Evolutionary conservation across 2,113 vertebrate genomes (phyloP).

Genomic region (Piaya cayana): DNA sequence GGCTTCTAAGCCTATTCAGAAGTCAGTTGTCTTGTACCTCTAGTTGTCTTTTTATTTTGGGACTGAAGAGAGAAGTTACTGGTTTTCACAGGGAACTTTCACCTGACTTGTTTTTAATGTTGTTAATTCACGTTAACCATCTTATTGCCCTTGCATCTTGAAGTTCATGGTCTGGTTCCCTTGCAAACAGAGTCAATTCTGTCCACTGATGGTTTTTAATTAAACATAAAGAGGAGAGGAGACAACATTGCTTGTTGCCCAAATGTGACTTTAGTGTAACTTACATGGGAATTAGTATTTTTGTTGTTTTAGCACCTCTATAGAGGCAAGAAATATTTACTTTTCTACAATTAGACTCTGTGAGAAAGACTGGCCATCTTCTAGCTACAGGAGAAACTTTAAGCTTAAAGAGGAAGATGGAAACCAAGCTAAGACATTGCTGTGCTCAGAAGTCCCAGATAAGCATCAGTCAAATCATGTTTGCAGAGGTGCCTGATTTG

Average conservation of each 20-base stretch:
- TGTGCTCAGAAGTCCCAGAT: background rate
- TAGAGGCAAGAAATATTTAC: background rate
- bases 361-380: background rate
- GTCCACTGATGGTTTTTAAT: background rate
- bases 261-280: background rate
- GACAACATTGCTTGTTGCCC: background rate
- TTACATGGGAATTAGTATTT: background rate
- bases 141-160: background rate
- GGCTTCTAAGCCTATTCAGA: background rate
- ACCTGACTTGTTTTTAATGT: rapidly evolving
- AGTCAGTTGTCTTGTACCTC: background rate
- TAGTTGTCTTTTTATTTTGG: background rate
- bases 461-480: background rate
- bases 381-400: background rate
- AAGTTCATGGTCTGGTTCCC: background rate
- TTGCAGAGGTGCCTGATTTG: background rate
- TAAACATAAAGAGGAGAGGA: background rate
- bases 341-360: background rate
- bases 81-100: background rate
- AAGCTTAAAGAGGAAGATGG: background rate
- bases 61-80: background rate
- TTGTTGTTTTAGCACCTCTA: background rate
- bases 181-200: background rate
- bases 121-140: background rate
- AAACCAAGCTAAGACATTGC: background rate